Conservation (phyloP, 2,113 vertebrate genomes). For the Thunnus maccoyii region DNA sequence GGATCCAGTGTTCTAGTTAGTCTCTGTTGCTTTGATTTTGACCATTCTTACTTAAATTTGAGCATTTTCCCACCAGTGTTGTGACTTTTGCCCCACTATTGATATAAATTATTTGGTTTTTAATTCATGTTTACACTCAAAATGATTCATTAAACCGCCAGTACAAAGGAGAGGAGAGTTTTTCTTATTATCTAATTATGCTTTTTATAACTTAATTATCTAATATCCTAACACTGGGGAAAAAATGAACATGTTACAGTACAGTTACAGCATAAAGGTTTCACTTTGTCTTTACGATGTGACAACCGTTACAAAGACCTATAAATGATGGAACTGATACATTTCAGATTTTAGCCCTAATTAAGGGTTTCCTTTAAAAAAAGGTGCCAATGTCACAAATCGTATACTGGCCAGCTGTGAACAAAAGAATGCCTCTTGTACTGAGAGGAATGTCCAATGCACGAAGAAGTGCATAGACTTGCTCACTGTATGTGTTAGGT, state of each 20-base stretch:
- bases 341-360: not conserved
- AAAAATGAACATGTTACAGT: too few relatives aligned
- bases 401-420: slow-evolving; percentile 23
- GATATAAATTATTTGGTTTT: not conserved
- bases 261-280: too few relatives aligned
- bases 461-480: slow-evolving; percentile 16
- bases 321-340: not conserved
- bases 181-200: not conserved
- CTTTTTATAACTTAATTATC: not conserved
- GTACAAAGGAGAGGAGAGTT: not conserved
- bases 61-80: not conserved
- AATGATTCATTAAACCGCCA: not conserved
- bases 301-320: not conserved
- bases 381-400: slow-evolving; percentile 11
- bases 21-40: too few relatives aligned
- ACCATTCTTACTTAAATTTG: not conserved
- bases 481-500: slow-evolving; percentile 43
- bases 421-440: slow-evolving; percentile 37
- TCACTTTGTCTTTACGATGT: not conserved
- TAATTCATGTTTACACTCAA: not conserved
- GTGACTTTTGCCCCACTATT: not conserved
- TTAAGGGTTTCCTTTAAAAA: slow-evolving; percentile 1
- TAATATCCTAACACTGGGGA: too few relatives aligned
- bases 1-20: too few relatives aligned
- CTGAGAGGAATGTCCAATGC: slow-evolving; percentile 36